Conservation (phyloP, 2,113 vertebrate genomes). For the Bufo gargarizans region DNA sequence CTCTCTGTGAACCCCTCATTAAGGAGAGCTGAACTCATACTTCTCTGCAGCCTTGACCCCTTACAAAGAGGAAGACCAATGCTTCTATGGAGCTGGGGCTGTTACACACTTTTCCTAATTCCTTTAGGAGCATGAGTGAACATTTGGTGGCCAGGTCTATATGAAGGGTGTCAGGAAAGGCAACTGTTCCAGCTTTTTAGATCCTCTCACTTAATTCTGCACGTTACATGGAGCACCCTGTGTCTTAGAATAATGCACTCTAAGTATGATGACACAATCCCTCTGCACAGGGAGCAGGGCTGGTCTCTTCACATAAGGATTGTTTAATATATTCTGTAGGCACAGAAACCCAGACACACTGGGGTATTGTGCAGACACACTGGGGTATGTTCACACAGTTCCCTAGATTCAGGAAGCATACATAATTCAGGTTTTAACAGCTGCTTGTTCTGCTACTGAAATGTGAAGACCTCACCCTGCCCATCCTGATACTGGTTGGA, state of each 20-base stretch:
- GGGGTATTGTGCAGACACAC: neutral
- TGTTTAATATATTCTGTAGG: slow-evolving; percentile 11
- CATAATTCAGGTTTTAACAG: neutral
- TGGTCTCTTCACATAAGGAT: neutral
- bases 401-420: neutral
- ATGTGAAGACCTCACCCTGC: neutral
- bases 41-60: too few species aligned
- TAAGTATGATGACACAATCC: neutral
- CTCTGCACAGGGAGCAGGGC: neutral
- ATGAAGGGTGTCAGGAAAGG: neutral
- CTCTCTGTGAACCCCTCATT: too few species aligned
- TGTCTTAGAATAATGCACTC: neutral
- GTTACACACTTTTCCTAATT: neutral
- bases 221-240: neutral
- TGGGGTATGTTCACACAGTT: neutral
- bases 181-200: neutral
- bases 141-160: neutral
- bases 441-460: neutral
- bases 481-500: neutral
- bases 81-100: too few species aligned
- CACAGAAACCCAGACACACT: neutral
- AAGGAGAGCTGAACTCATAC: too few species aligned
- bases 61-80: too few species aligned
- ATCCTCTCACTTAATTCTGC: neutral
- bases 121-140: neutral